These are phyloP conservation scores for Lasiurus borealis DNA, from an alignment of 2,113 vertebrate species.

Conservation along the genomic window DNA sequence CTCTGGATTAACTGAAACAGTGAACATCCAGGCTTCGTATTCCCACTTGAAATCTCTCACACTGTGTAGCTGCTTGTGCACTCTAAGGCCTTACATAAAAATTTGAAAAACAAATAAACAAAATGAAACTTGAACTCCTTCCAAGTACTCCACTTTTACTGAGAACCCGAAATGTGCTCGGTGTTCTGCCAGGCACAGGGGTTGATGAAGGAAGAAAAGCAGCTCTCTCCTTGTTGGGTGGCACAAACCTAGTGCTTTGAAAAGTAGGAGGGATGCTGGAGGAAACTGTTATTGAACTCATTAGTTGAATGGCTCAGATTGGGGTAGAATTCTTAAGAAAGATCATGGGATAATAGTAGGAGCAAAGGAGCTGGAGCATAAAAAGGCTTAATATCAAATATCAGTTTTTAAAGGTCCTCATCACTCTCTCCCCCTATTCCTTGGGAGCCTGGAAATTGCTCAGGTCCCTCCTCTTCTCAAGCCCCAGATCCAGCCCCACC, in stretches of 20 bases:
- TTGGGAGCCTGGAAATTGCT: not conserved
- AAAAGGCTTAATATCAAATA: not conserved
- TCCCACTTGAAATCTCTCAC: not conserved
- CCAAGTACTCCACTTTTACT: not conserved
- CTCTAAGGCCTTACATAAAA: not conserved
- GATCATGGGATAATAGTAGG: fast-evolving
- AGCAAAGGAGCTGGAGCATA: not conserved
- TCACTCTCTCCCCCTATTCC: not conserved
- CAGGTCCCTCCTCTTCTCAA: no score
- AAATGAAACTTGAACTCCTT: not conserved
- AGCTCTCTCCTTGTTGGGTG: not conserved
- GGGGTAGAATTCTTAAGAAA: not conserved
- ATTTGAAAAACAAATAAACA: not conserved
- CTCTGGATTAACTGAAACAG: not conserved
- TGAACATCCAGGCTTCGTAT: not conserved
- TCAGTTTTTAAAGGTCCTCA: not conserved
- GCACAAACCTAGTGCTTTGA: not conserved
- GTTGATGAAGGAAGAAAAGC: not conserved
- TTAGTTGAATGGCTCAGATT: not conserved
- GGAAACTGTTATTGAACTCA: not conserved
- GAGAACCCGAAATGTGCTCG: not conserved
- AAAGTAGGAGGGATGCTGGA: not conserved
- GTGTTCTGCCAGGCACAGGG: not conserved
- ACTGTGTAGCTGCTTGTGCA: not conserved
- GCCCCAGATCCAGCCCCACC: no score